Percentiles rank a stretch among this genome's conserved stretches.
These are phyloP conservation scores for Arnoldichthys spilopterus DNA, from an alignment of 2,797 vertebrate species.

Conservation along the genomic window DNA sequence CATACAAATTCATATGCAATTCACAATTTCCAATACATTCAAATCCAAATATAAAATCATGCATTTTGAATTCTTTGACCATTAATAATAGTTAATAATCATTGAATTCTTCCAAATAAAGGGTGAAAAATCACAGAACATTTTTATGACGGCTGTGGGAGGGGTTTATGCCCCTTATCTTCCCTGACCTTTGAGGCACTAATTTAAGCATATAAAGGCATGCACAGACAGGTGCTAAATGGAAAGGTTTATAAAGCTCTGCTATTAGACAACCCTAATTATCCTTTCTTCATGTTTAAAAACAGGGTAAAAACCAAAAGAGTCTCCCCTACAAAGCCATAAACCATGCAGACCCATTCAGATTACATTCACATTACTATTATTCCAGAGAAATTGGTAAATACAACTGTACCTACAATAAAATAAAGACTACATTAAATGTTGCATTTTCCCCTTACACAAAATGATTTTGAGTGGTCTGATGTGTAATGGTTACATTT, in stretches of 20 bases:
- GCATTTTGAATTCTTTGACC: background rate
- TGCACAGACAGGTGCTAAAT: conserved; percentile 24
- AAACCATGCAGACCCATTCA: background rate
- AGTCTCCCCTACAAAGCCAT: background rate
- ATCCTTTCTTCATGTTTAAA: conserved; percentile 2
- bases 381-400: no score
- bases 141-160: conserved; percentile 23
- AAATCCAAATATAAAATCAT: no score
- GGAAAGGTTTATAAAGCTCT: conserved; percentile 28
- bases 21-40: no score
- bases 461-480: no score
- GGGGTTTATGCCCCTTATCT: conserved; percentile 44
- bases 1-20: background rate
- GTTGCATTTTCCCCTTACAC: no score
- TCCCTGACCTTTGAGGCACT: conserved; percentile 44
- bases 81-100: background rate
- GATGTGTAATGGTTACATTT: no score
- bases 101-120: background rate
- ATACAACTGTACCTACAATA: no score
- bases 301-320: conserved; percentile 9
- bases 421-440: no score
- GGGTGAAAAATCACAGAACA: background rate
- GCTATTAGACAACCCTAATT: conserved; percentile 21
- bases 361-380: background rate
- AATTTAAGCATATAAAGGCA: conserved; percentile 15